A percentile compares a stretch with the other conserved stretches of the same genome.
Conservation (phyloP, 2,113 vertebrate species). For the Bombycilla garrulus region DNA sequence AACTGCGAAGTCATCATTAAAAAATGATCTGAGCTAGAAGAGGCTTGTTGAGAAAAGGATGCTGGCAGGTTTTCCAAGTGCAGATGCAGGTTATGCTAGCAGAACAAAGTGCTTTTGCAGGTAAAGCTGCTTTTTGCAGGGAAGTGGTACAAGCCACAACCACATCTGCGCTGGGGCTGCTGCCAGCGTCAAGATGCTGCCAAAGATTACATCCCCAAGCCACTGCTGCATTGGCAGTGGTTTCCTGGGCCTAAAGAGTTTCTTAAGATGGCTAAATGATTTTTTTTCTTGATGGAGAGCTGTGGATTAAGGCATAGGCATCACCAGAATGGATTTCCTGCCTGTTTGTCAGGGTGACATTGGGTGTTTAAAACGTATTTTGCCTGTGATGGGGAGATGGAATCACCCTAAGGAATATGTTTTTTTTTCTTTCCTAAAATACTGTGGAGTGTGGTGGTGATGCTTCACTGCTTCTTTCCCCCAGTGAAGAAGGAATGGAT, state of each 20-base stretch:
- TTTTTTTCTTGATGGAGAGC: background rate
- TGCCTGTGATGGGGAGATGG: background rate
- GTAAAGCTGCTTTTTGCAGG: slow-evolving; percentile 27
- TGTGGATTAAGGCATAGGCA: background rate
- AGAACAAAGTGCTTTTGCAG: slow-evolving; percentile 48
- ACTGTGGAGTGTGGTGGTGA: background rate
- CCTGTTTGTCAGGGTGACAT: background rate
- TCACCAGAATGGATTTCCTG: background rate
- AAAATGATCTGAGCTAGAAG: slow-evolving; percentile 3
- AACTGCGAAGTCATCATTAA: slow-evolving; percentile 57
- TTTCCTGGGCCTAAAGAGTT: background rate
- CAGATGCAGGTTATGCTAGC: slow-evolving; percentile 44
- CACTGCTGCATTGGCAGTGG: background rate
- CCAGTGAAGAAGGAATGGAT: background rate
- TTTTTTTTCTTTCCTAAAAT: background rate
- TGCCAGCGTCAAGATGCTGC: background rate
- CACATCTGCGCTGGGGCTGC: slow-evolving; percentile 6
- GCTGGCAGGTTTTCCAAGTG: slow-evolving; percentile 35
- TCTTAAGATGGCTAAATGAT: background rate
- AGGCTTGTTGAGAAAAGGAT: slow-evolving; percentile 30
- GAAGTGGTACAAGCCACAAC: background rate
- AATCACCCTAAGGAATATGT: background rate
- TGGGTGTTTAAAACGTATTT: background rate
- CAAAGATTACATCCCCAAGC: background rate
- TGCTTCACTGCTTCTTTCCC: background rate